These are phyloP conservation scores for Pyrgus malvae DNA, from an alignment of 2,888 invertebrate genomes.

Conservation along the genomic window DNA sequence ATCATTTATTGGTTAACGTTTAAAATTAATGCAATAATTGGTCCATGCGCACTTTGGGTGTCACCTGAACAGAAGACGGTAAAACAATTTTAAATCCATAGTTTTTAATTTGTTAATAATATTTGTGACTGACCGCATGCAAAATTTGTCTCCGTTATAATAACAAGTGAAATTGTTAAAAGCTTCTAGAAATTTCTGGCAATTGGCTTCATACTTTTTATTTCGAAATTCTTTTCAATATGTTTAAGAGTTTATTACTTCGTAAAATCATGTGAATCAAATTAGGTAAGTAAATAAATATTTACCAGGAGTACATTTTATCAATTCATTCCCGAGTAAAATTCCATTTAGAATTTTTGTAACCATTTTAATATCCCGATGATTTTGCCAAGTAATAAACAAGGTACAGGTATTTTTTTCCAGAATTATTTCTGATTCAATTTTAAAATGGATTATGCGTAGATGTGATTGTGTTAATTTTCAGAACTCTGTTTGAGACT, in stretches of 20 bases:
- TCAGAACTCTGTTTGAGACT: conserved; percentile 57
- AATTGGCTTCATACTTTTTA: conserved; percentile 68
- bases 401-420: conserved; percentile 36
- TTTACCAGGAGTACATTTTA: too few species aligned
- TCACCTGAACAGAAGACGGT: conserved; percentile 79
- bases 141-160: conserved; percentile 54
- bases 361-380: conserved; percentile 30
- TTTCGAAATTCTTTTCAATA: conserved; percentile 62
- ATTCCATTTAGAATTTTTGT: too few species aligned
- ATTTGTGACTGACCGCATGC: conserved; percentile 80
- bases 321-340: too few species aligned
- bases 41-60: conserved; percentile 73
- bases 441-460: conserved; percentile 52
- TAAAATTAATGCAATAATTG: conserved; percentile 63
- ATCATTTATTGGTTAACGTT: conserved; percentile 29
- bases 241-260: conserved; percentile 41
- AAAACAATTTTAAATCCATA: conserved; percentile 65
- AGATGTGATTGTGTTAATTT: conserved; percentile 76
- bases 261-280: conserved; percentile 40
- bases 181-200: conserved; percentile 67
- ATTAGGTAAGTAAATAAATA: background rate
- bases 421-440: conserved; percentile 44
- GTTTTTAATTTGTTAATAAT: conserved; percentile 57
- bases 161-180: conserved; percentile 56
- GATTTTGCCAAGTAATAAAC: conserved; percentile 46